Evolutionary conservation across 2,797 vertebrate genomes (phyloP).

Genomic region (Enteromius mattozi): DNA sequence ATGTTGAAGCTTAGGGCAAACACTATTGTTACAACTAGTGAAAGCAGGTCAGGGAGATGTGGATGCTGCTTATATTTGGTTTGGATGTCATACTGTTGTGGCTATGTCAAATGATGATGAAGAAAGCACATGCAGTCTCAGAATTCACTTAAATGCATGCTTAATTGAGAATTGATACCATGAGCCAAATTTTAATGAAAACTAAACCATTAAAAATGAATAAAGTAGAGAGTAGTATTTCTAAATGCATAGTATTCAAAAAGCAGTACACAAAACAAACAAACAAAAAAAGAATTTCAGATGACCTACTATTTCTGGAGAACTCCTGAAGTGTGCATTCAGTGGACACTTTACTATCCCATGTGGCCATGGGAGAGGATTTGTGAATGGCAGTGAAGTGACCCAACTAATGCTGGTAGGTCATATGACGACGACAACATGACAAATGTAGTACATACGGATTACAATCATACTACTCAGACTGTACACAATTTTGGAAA

Average conservation of each 20-base stretch:
- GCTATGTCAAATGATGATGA: background rate
- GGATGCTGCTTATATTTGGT: background rate
- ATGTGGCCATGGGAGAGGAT: background rate
- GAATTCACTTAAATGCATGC: background rate
- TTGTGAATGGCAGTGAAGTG: background rate
- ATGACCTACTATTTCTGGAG: background rate
- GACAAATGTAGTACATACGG: background rate
- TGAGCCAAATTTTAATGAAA: background rate
- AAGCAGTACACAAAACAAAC: background rate
- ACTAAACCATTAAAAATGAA: background rate
- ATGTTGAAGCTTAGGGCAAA: background rate
- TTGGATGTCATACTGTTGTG: background rate
- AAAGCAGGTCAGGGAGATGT: background rate
- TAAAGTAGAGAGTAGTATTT: background rate
- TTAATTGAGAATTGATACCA: background rate
- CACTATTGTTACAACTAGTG: background rate
- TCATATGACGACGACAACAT: background rate
- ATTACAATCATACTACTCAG: background rate
- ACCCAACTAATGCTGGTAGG: background rate
- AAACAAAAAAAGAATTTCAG: background rate
- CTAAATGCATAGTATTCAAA: background rate
- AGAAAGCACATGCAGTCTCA: background rate
- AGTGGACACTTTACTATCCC: constrained; percentile 2
- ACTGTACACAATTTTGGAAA: background rate
- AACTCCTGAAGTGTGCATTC: background rate